Evolutionary conservation across 2,113 vertebrate species (phyloP), one percentile per base, ranked within the genome.

Genomic region (Nipponia nippon): DNA sequence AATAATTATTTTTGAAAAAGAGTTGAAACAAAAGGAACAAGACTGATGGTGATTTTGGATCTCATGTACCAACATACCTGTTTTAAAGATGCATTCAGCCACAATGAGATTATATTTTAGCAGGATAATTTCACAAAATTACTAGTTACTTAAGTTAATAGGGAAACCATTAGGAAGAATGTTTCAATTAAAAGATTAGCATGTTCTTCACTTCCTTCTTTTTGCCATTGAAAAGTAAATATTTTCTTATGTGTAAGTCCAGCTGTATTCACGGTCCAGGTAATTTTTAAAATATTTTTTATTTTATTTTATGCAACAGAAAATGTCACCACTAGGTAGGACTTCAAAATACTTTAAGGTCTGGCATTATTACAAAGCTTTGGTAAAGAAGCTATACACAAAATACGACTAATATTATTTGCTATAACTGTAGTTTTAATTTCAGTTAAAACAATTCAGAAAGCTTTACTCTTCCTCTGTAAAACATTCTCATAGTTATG

Each of bases 21-120:
- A 19, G 3, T 1, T 36, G 4, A 63, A 92, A 73, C 2, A n/a
- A n/a, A 50, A 79, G 4, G 11, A 88, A 66, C 9, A 15, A 34
- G 17, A 13, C 2, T 75, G 9, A 34, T 40, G 2, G 13, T 25
- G 17, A 32, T n/a, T 93, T 76, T 70, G 8, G 4, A 52, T 49
- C 2, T 44, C 36, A 2, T 10, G 4, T 47, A 23, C 4, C 7
- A 11, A n/a, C 9, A 20, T 19, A 44, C 4, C 1, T 42, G 1
- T 29, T 77, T 78, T 70, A 50, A 69, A 52, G 9, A n/a, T 52
- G 7, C 13, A 32, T 75, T n/a, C 13, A 38, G 5, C 8, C 53
- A 13, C 23, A 19, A 53, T 16, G 6, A 13, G 4, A 32, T 15
- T 29, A 6, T 46, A 47, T 73, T 71, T 53, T 46, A 89, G 12